A percentile compares a stretch with the other conserved stretches of the same genome.
Conservation (phyloP, 2,888 invertebrate species). For the Drosophila cyrtoloma region DNA sequence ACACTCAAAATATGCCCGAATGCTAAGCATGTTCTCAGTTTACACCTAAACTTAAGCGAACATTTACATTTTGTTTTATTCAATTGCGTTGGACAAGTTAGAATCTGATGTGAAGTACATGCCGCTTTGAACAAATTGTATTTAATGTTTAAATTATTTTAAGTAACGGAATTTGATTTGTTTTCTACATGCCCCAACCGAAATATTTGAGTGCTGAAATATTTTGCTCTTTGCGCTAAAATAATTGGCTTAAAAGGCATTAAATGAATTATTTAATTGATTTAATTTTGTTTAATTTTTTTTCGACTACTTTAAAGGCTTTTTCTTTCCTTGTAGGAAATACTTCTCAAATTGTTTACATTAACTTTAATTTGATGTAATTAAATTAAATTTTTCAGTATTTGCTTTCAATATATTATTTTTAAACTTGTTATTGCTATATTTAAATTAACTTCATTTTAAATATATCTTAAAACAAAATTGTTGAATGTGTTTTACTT, state of each 20-base stretch:
- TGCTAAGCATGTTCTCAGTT: slow-evolving; percentile 67
- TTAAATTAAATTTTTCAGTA: slow-evolving; percentile 43
- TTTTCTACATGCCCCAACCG: slow-evolving; percentile 23
- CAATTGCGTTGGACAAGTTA: slow-evolving; percentile 30
- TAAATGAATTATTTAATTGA: slow-evolving; percentile 52
- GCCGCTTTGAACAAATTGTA: slow-evolving; percentile 51
- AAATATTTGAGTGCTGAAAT: slow-evolving; percentile 36
- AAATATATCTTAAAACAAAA: slow-evolving; percentile 80
- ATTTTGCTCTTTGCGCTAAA: slow-evolving; percentile 39
- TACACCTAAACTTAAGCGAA: slow-evolving; percentile 38
- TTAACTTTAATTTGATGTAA: slow-evolving; percentile 45
- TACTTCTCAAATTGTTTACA: slow-evolving; percentile 77
- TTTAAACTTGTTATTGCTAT: slow-evolving; percentile 42
- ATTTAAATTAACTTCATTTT: slow-evolving; percentile 66
- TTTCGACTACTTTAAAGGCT: slow-evolving; percentile 79
- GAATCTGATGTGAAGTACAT: slow-evolving; percentile 61
- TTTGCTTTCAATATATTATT: slow-evolving; percentile 33
- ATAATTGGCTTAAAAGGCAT: slow-evolving; percentile 68
- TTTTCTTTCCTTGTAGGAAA: slow-evolving; percentile 84
- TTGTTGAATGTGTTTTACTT: slow-evolving; percentile 77
- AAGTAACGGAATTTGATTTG: slow-evolving; percentile 70
- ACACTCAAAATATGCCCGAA: slow-evolving; percentile 75
- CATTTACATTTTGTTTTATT: slow-evolving; percentile 14
- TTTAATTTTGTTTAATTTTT: slow-evolving; percentile 49
- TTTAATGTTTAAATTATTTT: slow-evolving; percentile 53